phyloP scores from a whole-genome alignment of 2,113 vertebrate genomes.

The Electrona antarctica region DNA sequence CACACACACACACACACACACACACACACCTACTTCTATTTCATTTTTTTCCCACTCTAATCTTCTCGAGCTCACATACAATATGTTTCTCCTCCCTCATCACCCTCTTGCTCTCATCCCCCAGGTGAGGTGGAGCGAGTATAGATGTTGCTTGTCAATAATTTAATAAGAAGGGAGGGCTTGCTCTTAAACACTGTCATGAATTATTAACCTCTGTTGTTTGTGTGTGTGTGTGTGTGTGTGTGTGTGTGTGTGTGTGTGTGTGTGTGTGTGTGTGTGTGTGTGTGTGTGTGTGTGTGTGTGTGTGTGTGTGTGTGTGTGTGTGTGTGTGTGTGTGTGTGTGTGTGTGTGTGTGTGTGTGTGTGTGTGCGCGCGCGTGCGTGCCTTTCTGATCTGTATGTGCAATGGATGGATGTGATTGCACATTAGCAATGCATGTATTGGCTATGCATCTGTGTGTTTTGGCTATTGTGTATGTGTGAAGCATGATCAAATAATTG shows the following conservation, averaged over 20 bases:
- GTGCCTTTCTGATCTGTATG: conserved; percentile 7
- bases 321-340: not conserved
- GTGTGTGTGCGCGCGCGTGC: conserved; percentile 8
- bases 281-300: not conserved
- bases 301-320: not conserved
- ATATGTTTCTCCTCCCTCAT: conserved; percentile 10
- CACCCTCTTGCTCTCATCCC: conserved; percentile 34
- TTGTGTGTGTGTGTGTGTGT: conserved; percentile 12
- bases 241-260: conserved; percentile 9
- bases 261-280: not conserved
- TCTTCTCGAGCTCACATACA: not conserved
- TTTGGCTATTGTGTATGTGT: conserved; percentile 4
- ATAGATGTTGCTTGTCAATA: conserved; percentile 76
- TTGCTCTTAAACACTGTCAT: conserved; percentile 66
- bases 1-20: too few relatives aligned
- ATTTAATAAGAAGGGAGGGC: conserved; percentile 69
- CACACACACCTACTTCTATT: too few relatives aligned
- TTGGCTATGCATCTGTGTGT: not conserved
- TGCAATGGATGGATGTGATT: not conserved
- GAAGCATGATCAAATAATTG: conserved; percentile 57
- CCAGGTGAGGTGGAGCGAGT: conserved; percentile 57
- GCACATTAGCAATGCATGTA: not conserved
- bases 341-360: not conserved
- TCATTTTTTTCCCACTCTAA: not conserved
- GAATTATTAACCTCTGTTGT: conserved; percentile 68